Evolutionary conservation across 2,797 vertebrate species (phyloP).

Genomic region (Phrynocephalus forsythii): DNA sequence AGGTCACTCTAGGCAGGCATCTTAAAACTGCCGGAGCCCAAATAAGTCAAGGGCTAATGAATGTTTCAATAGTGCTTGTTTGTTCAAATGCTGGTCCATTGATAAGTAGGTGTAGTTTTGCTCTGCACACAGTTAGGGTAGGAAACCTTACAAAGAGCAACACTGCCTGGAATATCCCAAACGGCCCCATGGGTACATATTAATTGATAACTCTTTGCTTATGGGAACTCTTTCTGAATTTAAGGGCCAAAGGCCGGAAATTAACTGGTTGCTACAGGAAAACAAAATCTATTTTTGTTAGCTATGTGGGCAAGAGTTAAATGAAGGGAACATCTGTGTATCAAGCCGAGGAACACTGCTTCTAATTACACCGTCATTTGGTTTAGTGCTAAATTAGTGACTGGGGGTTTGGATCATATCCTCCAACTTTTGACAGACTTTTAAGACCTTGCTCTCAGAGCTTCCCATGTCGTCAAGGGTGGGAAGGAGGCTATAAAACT

Average conservation of each 20-base stretch:
- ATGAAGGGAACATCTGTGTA: conserved; percentile 77
- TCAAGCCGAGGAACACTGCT: conserved; percentile 69
- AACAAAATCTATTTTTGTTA: conserved; percentile 67
- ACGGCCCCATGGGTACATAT: conserved; percentile 54
- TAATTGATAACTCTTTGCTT: conserved; percentile 64
- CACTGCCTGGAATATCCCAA: conserved; percentile 55
- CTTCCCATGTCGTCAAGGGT: conserved; percentile 58
- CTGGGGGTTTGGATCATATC: conserved; percentile 70
- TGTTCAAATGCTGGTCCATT: conserved; percentile 72
- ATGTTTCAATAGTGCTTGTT: conserved; percentile 68
- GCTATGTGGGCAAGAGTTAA: conserved; percentile 67
- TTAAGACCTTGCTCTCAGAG: conserved; percentile 55
- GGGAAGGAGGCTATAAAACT: conserved; percentile 54
- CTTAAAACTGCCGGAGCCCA: not conserved
- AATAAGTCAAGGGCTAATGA: conserved; percentile 58
- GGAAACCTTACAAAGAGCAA: conserved; percentile 60
- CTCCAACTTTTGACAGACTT: conserved; percentile 59
- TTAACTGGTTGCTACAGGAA: conserved; percentile 66
- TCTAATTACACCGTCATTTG: conserved; percentile 78
- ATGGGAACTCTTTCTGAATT: conserved; percentile 67
- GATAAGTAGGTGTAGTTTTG: conserved; percentile 75
- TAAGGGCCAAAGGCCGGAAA: conserved; percentile 70
- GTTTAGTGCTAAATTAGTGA: conserved; percentile 74
- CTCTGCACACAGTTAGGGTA: conserved; percentile 61
- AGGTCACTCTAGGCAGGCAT: no score